Base-by-base conservation (phyloP, 1,140 invertebrate species). In the Bacillus rossius region DNA sequence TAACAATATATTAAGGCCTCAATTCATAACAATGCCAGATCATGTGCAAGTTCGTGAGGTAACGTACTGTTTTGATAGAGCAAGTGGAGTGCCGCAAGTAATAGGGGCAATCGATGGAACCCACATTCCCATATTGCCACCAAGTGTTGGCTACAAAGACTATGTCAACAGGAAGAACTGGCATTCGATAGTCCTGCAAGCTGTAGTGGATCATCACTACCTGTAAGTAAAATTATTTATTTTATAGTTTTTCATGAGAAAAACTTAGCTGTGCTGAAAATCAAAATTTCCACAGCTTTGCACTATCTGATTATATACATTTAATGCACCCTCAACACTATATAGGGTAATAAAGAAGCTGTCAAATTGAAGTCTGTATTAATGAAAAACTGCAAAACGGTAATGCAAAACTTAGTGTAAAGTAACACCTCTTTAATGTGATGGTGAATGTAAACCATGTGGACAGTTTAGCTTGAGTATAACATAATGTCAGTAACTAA, bases 161-260 rank as follows among this genome's bases (percentile, higher is more conserved):
- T 45, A 20, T 45, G n/a, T 25, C 8, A 45, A 45, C 43, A 45
- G 43, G 23, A 45, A 45, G n/a, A 25, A 25, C 5, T 45, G 43
- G 43, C 43, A 5, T 8, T 45, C 43, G n/a, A 45, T 45, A 20
- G 43, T 45, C 43, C 43, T 45, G 23, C 43, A 45, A 45, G 43
- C 17, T 20, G 4, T 45, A 45, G 43, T 45, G 17, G 43, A 45
- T 25, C 43, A 45, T 25, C 17, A n/a, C 17, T 45, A 13, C 43
- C 43, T 19, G 43, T 45, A 45, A 45, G 17, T 19, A 45, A 3
- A 7, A 20, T 5, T 45, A n/a, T 34, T 34, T 34, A 34, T 34
- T 34, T 34, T 34, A 34, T 34, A 34, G 38, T n/a, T 40, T 13
- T 40, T 40, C 38, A 13, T 40, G 38, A 13, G 17, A 40, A 40